Base-by-base conservation (phyloP, 2,113 vertebrate species). In the Ictidomys tridecemlineatus region DNA sequence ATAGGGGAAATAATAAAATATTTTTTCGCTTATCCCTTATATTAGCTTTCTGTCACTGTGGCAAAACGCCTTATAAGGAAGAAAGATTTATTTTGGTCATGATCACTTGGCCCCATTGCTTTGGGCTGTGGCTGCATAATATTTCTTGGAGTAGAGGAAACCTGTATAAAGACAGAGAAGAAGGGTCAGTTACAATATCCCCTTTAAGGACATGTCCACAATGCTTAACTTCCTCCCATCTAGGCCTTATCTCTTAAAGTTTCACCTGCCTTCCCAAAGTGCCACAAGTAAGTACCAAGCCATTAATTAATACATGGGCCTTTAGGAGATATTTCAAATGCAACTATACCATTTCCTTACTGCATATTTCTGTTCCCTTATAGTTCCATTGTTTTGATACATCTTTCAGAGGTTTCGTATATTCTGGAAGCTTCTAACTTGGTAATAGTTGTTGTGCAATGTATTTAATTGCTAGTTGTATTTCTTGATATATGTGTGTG, bases 401-500 rank as follows among this genome's bases (percentile, higher is more conserved):
- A 51, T 32, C 74, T 82, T 91, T 72, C 53, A 83, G 28, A 80
- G 84, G 84, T 92, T 95, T 83, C 79, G 7, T 82, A 39, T 72
- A 85, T 77, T 96, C 51, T 85, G 28, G 30, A 89, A 77, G 17
- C 34, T 72, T 48, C 14, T 70, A 87, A 95, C 30, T 58, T 56
- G 34, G 30, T 77, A 79, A 53, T 37, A 74, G 73, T 8, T 61
- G 11, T 70, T 94, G 34, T 92, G 4, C 4, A 28, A 10, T 24
- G 58, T 63, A 34, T 85, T 94, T 93, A 93, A 91, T 83, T 85
- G 30, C 30, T 85, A 51, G 45, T 65, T 94, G 53, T 45, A 45
- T 53, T 74, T 94, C 22, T 82, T 93, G 10, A 51, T 74, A 20
- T 45, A 45, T n/a, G n/a, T n/a, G n/a, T n/a, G n/a, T n/a, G n/a